Conservation (phyloP, 2,888 invertebrate species). For the Microdon myrmicae region DNA sequence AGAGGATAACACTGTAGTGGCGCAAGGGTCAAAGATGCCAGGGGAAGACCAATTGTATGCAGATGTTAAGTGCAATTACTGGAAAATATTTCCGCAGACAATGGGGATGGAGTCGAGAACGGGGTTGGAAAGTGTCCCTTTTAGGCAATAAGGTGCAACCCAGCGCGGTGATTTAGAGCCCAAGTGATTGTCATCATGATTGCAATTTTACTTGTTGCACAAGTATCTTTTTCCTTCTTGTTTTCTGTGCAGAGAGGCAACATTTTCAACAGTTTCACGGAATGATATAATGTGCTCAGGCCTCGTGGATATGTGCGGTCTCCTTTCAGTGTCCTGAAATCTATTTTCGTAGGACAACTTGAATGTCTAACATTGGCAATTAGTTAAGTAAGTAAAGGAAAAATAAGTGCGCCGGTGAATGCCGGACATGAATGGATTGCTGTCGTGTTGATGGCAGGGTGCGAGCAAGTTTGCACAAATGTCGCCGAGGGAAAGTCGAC, state of each 20-base stretch:
- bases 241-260: constrained; percentile 2
- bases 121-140: constrained; percentile 9
- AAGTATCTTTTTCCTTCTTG: constrained; percentile 6
- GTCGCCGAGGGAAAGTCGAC: constrained; percentile 15
- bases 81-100: constrained; percentile 8
- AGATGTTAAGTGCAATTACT: constrained; percentile 48
- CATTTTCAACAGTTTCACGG: constrained; percentile 14
- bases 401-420: constrained; percentile 10
- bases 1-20: no score
- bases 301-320: constrained; percentile 1
- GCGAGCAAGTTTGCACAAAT: constrained; percentile 19
- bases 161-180: constrained; percentile 29
- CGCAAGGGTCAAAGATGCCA: constrained; percentile 1
- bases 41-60: constrained; percentile 41
- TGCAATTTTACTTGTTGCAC: constrained; percentile 44
- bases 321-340: not conserved
- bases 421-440: constrained; percentile 9
- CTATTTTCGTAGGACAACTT: constrained; percentile 10
- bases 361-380: constrained; percentile 24
- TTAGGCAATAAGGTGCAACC: constrained; percentile 1
- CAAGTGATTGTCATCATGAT: constrained; percentile 48
- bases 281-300: constrained; percentile 39
- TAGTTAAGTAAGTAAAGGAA: constrained; percentile 28
- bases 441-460: constrained; percentile 2
- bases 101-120: not conserved